phyloP scores from a whole-genome alignment of 1,140 invertebrate species.

The roundworm (Caenorhabditis elegans) region WBcel235 BX284604.4:3870501-3871000 shows the following conservation, averaged over 20 bases:
- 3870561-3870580: no score
- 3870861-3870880: conserved; percentile 63
- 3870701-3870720: conserved; percentile 60
- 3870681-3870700: conserved; percentile 59
- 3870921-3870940: no score
- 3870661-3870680: conserved; percentile 62
- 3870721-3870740: conserved; percentile 59
- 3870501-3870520: no score
- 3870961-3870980: no score
- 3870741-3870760: conserved; percentile 62
- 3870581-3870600: no score
- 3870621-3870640: no score
- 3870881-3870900: conserved; percentile 63
- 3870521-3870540: no score
- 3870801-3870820: conserved; percentile 60
- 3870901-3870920: conserved; percentile 60
- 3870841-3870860: conserved; percentile 65
- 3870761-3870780: conserved; percentile 63
- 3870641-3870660: conserved; percentile 61
- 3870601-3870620: no score
- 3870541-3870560: no score
- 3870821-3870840: conserved; percentile 61
- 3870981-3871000: no score
- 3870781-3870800: conserved; percentile 62
- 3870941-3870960: no score